Percentiles rank a stretch among this genome's conserved stretches.
phyloP scores from a whole-genome alignment of 53 echinoderm and acorn worm species.

The Paelopatides confundens region DNA sequence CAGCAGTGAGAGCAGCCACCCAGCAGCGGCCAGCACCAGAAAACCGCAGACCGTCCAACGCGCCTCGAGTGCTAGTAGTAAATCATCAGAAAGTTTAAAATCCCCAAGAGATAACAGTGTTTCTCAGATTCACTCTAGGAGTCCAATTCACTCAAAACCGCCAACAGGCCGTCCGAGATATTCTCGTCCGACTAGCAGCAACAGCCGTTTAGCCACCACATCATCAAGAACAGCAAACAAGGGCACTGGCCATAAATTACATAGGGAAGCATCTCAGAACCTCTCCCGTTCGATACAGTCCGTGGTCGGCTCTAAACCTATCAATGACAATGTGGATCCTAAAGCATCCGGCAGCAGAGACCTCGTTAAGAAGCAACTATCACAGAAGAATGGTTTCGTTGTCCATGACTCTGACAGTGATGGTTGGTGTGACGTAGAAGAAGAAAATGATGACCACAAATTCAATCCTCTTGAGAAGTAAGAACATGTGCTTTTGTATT shows the following conservation, averaged over 20 bases:
- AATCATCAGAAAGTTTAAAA: neutral
- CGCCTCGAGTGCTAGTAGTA: neutral
- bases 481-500: too few relatives aligned
- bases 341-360: neutral
- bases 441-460: constrained; percentile 68
- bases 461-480: constrained; percentile 83
- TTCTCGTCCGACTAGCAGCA: constrained; percentile 26
- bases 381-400: constrained; percentile 17
- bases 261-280: neutral
- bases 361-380: neutral
- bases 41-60: neutral
- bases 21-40: neutral
- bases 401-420: constrained; percentile 55
- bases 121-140: neutral
- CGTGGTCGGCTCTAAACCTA: neutral
- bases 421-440: constrained; percentile 95
- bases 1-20: neutral
- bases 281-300: neutral
- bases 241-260: neutral
- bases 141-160: constrained; percentile 8
- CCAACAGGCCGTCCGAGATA: constrained; percentile 8
- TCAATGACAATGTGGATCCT: neutral
- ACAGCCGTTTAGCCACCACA: neutral
- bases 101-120: constrained; percentile 14
- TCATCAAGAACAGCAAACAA: neutral